Conservation (phyloP, 1,140 invertebrate genomes). For the Lanistes nyassanus region DNA sequence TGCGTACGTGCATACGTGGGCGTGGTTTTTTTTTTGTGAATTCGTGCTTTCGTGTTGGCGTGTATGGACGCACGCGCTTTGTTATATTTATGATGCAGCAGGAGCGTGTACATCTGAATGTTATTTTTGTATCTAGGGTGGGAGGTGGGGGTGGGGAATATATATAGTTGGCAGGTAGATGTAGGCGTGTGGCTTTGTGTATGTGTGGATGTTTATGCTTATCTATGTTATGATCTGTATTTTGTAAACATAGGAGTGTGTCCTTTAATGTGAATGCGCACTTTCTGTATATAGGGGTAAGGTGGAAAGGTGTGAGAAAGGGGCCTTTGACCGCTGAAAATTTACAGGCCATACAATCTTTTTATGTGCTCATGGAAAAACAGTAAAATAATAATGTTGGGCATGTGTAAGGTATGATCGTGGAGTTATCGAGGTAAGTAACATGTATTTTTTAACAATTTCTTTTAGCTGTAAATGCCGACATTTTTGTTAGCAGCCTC, state of each 20-base stretch:
- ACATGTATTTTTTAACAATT: too few relatives aligned
- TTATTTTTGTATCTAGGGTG: too few relatives aligned
- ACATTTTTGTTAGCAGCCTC: too few relatives aligned
- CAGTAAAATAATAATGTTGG: too few relatives aligned
- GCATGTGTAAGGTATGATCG: too few relatives aligned
- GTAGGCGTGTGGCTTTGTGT: background rate
- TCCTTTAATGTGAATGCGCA: too few relatives aligned
- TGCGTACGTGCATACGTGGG: background rate
- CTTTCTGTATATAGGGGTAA: background rate
- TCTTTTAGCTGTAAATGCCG: too few relatives aligned
- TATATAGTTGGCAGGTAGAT: too few relatives aligned
- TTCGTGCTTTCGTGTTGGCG: background rate
- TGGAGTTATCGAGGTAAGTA: too few relatives aligned
- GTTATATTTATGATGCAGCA: background rate
- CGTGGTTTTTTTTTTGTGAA: background rate
- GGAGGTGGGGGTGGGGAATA: too few relatives aligned
- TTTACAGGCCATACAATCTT: background rate
- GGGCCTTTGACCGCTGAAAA: background rate
- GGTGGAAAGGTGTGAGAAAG: background rate
- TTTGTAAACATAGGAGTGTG: too few relatives aligned
- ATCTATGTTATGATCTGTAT: too few relatives aligned
- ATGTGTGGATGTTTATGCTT: constrained; percentile 5
- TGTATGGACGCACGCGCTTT: background rate
- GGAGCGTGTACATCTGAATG: background rate
- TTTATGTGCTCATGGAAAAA: background rate